phyloP scores from a whole-genome alignment of 1,140 invertebrate species.

The Drosophila repleta region DNA sequence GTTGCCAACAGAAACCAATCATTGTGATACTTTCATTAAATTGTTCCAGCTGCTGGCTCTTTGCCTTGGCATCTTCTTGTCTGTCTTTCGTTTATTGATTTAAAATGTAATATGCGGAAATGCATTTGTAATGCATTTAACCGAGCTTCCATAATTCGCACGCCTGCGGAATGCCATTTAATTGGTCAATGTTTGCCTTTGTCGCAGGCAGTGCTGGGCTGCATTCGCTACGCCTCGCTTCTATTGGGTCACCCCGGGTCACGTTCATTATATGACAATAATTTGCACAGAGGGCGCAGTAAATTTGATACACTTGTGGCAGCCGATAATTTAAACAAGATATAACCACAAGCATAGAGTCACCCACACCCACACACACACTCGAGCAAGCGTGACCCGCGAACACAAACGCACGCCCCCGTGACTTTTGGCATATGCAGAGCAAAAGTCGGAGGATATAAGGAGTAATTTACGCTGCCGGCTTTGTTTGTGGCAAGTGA shows the following conservation, averaged over 20 bases:
- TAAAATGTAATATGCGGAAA: slow-evolving; percentile 72
- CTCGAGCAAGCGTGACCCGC: not conserved
- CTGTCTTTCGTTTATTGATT: slow-evolving; percentile 61
- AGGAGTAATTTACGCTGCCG: slow-evolving; percentile 11
- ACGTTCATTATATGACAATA: slow-evolving; percentile 38
- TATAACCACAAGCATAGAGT: slow-evolving; percentile 32
- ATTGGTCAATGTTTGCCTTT: slow-evolving; percentile 66
- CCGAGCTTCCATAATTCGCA: slow-evolving; percentile 62
- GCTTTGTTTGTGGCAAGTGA: slow-evolving; percentile 50
- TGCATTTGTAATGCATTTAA: slow-evolving; percentile 45
- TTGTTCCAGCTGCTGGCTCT: slow-evolving; percentile 38
- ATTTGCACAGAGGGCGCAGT: slow-evolving; percentile 55
- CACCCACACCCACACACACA: slow-evolving; percentile 10
- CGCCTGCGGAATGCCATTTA: slow-evolving; percentile 67
- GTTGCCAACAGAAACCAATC: slow-evolving; percentile 79
- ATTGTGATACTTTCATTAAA: slow-evolving; percentile 83
- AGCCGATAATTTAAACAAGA: slow-evolving; percentile 73
- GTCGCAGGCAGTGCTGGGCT: slow-evolving; percentile 17
- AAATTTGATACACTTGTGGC: slow-evolving; percentile 78
- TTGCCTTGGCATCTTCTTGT: slow-evolving; percentile 23
- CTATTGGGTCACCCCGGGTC: not conserved
- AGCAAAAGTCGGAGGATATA: not conserved
- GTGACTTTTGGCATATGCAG: slow-evolving; percentile 55
- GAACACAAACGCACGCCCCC: slow-evolving; percentile 8
- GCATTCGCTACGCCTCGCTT: too few species aligned